Evolutionary conservation across 2,113 vertebrate species (phyloP), one percentile per base, ranked within the genome.

Genomic region (Stegostoma tigrinum): DNA sequence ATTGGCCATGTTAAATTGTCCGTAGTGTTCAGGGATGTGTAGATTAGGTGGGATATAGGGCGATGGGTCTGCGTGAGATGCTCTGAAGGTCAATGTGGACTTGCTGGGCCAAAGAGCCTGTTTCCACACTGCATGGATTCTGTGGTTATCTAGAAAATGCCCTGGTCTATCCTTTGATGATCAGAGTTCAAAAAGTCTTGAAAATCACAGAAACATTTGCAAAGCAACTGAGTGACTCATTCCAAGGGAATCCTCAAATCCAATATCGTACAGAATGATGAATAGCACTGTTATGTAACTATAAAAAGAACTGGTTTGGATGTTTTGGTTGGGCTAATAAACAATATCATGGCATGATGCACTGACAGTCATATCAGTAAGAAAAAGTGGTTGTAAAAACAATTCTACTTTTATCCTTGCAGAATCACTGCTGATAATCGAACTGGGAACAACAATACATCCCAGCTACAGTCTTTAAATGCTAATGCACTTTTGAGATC

Each of bases 401-500:
- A 48, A 23, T 67, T 45, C n/a, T 94, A 23, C 68, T 24, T 94
- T 23, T 38, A 15, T 27, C 42, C 24, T 19, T 95, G 24, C 68
- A 75, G 94, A 17, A 38, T 45, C 5, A 24, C 42, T 34, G 27
- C 42, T 45, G 94, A 95, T 4, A 27, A 24, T 45, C 66, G 21
- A 70, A 15, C 96, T 38, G 78, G 80, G 34, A 96, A 72, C 24
- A 93, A 95, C 83, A 75, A 70, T 45, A 45, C 24, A 64, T n/a
- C 66, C 42, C 80, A 95, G 96, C 52, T 48, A 14, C 67, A n/a
- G 7, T 27, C 66, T 68, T 64, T 70, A 94, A 14, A 85, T 80
- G 45, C 42, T 38, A 95, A 61, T 34, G 52, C 48, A 21, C 10
- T 7, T 45, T 10, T 17, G 23, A 90, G 89, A 64, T 27, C 96